Evolutionary conservation across 2,113 vertebrate genomes (phyloP).

Genomic region (Carassius gibelio): DNA sequence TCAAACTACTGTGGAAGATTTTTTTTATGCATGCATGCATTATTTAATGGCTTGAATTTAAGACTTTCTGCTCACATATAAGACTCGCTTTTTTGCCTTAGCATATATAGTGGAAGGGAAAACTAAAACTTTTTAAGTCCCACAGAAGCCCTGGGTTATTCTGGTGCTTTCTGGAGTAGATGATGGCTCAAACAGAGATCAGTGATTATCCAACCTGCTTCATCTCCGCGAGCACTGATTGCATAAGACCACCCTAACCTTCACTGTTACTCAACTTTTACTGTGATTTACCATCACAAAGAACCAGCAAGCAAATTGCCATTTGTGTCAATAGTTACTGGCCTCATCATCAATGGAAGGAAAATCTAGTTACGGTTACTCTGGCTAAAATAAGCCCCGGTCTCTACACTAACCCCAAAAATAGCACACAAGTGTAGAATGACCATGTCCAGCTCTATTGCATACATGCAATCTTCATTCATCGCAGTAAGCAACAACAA

Average conservation of each 20-base stretch:
- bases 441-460: background rate
- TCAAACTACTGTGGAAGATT: no score
- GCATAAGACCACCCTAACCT: background rate
- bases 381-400: background rate
- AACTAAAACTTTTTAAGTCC: no score
- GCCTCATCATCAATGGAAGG: background rate
- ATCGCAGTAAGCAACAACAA: background rate
- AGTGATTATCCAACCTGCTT: constrained; percentile 6
- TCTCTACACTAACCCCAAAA: background rate
- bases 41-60: no score
- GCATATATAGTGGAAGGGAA: no score
- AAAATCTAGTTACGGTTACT: background rate
- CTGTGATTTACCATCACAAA: background rate
- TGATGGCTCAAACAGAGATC: background rate
- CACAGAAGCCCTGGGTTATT: background rate
- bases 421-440: constrained; percentile 24
- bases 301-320: background rate
- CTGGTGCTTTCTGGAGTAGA: constrained; percentile 23
- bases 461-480: background rate
- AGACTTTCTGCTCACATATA: no score
- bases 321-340: background rate
- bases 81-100: no score
- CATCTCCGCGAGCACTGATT: background rate
- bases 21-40: no score
- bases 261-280: background rate